A percentile compares a stretch with the other conserved stretches of the same genome.
Evolutionary conservation across 1,140 invertebrate species (phyloP).

Genomic region (silkworm (Bombyx mori)): ASM3026992v2 NC_085108.1:7288001-7288500

Average conservation of each 20-base stretch:
- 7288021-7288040: no score
- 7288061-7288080: no score
- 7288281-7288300: constrained; percentile 61
- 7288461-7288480: no score
- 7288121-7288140: no score
- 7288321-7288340: neutral
- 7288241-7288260: constrained; percentile 70
- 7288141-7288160: no score
- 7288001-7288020: no score
- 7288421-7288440: neutral
- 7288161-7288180: no score
- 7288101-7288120: no score
- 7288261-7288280: constrained; percentile 53
- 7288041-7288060: no score
- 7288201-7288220: constrained; percentile 16
- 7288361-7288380: constrained; percentile 4
- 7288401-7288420: constrained; percentile 4
- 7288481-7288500: no score
- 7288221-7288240: constrained; percentile 55
- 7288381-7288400: constrained; percentile 7
- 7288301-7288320: constrained; percentile 23
- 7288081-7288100: no score
- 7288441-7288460: neutral
- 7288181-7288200: no score
- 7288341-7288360: constrained; percentile 8